A percentile compares a stretch with the other conserved stretches of the same genome.
Conservation (phyloP, 1,140 invertebrate species). For the Aphaenogaster ashmeadi region DNA sequence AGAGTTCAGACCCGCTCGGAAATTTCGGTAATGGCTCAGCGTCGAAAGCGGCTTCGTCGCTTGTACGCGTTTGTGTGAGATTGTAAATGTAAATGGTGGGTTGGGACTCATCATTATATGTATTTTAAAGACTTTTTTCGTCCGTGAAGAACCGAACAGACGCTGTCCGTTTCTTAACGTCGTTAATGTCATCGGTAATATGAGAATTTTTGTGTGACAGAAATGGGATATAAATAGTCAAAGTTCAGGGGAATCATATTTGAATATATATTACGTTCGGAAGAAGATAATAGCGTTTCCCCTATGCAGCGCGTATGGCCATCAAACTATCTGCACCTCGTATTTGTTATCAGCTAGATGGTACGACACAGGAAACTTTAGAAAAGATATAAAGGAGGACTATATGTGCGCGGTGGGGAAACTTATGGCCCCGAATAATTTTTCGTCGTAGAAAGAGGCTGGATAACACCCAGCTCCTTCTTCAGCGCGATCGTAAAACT, state of each 20-base stretch:
- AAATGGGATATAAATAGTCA: neutral
- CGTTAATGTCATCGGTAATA: neutral
- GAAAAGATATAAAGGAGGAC: conserved; percentile 33
- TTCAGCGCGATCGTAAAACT: conserved; percentile 33
- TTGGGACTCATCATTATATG: conserved; percentile 10
- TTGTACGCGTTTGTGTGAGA: neutral
- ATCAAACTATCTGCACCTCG: neutral
- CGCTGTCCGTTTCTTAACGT: neutral
- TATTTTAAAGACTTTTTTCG: conserved; percentile 10
- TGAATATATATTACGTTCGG: neutral
- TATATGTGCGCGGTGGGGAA: neutral
- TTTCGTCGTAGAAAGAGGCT: conserved; percentile 4
- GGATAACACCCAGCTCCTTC: conserved; percentile 14
- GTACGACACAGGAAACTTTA: neutral
- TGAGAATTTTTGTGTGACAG: neutral
- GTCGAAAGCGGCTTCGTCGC: neutral
- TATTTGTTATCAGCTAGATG: conserved; percentile 10
- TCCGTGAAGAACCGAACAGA: neutral
- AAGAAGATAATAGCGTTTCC: neutral
- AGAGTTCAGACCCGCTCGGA: conserved; percentile 21
- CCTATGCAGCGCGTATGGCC: neutral
- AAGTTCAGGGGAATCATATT: neutral
- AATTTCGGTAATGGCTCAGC: conserved; percentile 43
- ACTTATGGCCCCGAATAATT: conserved; percentile 44
- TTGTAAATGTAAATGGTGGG: conserved; percentile 14